Percentiles rank a stretch among this genome's conserved stretches.
Evolutionary conservation across 2,888 invertebrate species (phyloP).

Genomic region (Nemoura dubitans): DNA sequence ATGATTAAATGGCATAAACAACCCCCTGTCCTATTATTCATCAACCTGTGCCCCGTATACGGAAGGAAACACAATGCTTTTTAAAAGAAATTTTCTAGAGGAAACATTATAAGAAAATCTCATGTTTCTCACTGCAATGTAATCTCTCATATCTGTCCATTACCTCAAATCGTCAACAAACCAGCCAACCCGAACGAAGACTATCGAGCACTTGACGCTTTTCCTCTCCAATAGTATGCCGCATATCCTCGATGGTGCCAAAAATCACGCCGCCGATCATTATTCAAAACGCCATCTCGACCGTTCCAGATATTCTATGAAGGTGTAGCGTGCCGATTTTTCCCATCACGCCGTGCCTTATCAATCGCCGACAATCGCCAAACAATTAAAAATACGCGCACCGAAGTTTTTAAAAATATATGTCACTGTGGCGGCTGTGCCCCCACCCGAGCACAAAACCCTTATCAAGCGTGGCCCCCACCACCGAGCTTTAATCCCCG

Average conservation of each 20-base stretch:
- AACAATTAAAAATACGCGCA: conserved; percentile 13
- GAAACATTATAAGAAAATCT: too few species aligned
- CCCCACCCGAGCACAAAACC: neutral
- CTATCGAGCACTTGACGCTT: neutral
- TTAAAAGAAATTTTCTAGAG: too few species aligned
- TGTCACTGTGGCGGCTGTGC: conserved; percentile 30
- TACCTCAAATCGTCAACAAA: neutral
- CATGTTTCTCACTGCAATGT: too few species aligned
- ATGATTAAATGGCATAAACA: too few species aligned
- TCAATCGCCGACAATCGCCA: conserved; percentile 8
- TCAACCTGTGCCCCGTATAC: too few species aligned
- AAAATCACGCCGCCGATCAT: neutral
- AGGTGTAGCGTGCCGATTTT: neutral
- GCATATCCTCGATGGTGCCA: neutral
- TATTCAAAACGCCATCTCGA: neutral
- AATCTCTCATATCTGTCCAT: too few species aligned
- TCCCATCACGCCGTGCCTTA: neutral
- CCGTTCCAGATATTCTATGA: neutral
- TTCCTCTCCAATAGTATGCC: neutral
- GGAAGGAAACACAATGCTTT: too few species aligned
- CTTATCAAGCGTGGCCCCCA: conserved; percentile 30
- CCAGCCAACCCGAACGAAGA: neutral
- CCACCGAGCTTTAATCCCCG: conserved; percentile 1
- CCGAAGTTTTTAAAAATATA: conserved; percentile 2
- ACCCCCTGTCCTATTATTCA: too few species aligned